Base-by-base conservation (phyloP, 2,113 vertebrate species). In the Oryzias curvinotus region DNA sequence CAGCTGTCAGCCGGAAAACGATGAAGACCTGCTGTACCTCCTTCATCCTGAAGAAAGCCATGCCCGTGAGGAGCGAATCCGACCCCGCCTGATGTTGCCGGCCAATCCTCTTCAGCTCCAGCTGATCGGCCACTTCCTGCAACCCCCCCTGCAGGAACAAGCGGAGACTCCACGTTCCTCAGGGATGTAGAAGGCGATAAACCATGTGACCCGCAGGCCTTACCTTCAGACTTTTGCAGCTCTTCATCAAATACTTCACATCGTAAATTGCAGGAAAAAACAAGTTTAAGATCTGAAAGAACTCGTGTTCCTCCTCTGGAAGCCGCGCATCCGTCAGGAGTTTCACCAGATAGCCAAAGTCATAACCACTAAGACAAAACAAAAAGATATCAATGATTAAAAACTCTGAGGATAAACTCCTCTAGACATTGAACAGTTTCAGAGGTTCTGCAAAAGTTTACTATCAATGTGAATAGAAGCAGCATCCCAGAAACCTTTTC, bases 41-140 rank as follows among this genome's bases (percentile, higher is more conserved):
- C 80, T 98, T 99, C 97, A 99, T 99, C 85, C 96, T 94, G 89
- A 99, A 99, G 89, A 99, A 99, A 0, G 97, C 97, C 97, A 98
- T 99, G 62, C 96, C 96, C 0, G 97, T 99, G 64, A 99, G 93
- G 73, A 99, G 88, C 0, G 97, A 99, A 86, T 99, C 97, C 0
- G 97, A 99, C 7, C 97, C 97, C 1, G 97, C 97, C 85, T 99
- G 97, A 72, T 99, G 97, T 49, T 99, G 96, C 65, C 97, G 91
- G 28, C 97, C 97, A 72, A 99, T 98, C 77, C 97, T 89, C 80
- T 98, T 97, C 69, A 99, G 90, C 81, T 99, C 97, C 84, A 99
- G 76, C 91, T 98, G 97, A 83, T 99, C 97, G 14, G 97, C 97
- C 47, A 99, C 97, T 84, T 99, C 97, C 81, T 99, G 97, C 51